Base-by-base conservation (phyloP, 2,888 invertebrate genomes). In the Amphipoea oculea region DNA sequence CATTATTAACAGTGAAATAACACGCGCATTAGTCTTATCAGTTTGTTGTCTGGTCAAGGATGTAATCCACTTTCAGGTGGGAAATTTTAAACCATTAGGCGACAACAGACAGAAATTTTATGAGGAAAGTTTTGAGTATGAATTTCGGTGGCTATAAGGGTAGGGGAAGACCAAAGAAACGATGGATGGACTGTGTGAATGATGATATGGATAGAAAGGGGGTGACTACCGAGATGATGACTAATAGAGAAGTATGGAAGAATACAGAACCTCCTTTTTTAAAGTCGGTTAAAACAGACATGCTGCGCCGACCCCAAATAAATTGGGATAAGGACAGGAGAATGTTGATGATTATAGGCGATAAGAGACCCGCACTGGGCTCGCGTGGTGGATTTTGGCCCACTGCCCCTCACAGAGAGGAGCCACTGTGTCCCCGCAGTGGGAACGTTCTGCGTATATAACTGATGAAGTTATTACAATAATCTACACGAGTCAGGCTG, bases 1-100 rank as follows among this genome's bases (percentile, higher is more conserved):
- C 42, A 60, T 78, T 67, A 67, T 20, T 71, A 54, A 36, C 42
- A 20, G 23, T 40, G 11, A 54, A 69, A 71, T 65, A 42, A 45
- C 4, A 73, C 17, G 17, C 29, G 17, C 23, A 23, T 40, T 60
- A 36, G 36, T 62, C 23, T 17, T 68, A 36, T 73, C 40, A 79
- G 9, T 23, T 45, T 9, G 7, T 68, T 4, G 68, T 20, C 29
- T 40, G 12, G 7, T 67, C 42, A 66, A 68, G 79, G 36, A 45
- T 23, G 42, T 7, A 29, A 45, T 17, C n/a, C 36, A 65, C 45
- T 78, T 48, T 14, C n/a, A 42, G 23, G 7, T 66, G 17, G 23
- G 54, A 5, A 1, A 12, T 17, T 65, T 65, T 42, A 4, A n/a
- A 45, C 2, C 36, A 36, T 20, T 36, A 36, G 20, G 4, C 7